Percentiles rank a stretch among this genome's conserved stretches.
These are phyloP conservation scores for Drosophila paranaensis DNA, from an alignment of 2,888 invertebrate species.

Conservation along the genomic window DNA sequence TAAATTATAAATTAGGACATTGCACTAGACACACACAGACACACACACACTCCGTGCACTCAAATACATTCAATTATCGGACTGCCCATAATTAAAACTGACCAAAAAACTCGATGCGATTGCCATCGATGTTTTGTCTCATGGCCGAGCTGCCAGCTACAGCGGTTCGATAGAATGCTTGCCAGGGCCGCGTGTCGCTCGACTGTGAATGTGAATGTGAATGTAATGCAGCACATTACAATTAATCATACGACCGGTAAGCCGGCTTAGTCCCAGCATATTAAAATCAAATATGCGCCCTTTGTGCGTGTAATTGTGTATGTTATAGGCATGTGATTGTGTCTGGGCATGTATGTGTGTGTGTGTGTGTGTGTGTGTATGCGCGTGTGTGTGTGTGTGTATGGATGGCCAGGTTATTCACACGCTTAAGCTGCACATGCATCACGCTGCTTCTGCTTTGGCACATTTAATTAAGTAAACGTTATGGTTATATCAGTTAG, in stretches of 20 bases:
- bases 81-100: constrained; percentile 38
- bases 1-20: constrained; percentile 21
- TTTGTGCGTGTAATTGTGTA: constrained; percentile 47
- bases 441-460: constrained; percentile 43
- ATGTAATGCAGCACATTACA: constrained; percentile 73
- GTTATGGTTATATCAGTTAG: constrained; percentile 64
- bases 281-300: constrained; percentile 71
- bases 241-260: constrained; percentile 76
- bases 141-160: constrained; percentile 25
- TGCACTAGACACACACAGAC: not conserved
- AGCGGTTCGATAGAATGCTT: constrained; percentile 39
- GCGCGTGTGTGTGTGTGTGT: not conserved
- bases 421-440: constrained; percentile 50
- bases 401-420: constrained; percentile 24
- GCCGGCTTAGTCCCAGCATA: constrained; percentile 67
- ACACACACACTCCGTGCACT: not conserved
- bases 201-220: constrained; percentile 38
- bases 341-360: not conserved
- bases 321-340: constrained; percentile 12
- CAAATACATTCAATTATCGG: constrained; percentile 27
- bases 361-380: not conserved
- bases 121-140: constrained; percentile 25
- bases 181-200: constrained; percentile 21
- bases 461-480: constrained; percentile 74
- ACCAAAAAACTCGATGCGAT: constrained; percentile 16